Evolutionary conservation across 2,888 invertebrate genomes (phyloP).

Genomic region (Isotomurus palustris): DNA sequence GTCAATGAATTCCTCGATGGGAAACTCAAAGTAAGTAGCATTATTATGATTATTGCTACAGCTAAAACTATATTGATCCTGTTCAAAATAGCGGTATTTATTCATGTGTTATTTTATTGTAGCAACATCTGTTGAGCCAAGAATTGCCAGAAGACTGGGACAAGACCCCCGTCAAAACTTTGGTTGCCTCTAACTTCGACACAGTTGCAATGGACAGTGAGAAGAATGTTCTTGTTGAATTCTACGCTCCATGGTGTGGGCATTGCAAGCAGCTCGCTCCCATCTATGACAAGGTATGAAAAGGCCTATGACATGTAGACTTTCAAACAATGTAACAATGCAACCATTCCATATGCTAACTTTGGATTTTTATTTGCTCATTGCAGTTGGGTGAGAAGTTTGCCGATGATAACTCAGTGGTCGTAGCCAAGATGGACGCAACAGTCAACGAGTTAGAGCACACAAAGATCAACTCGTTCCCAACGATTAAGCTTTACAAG

Average conservation of each 20-base stretch:
- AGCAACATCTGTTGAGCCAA: slow-evolving; percentile 88
- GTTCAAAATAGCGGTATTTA: slow-evolving; percentile 2
- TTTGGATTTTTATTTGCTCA: neutral
- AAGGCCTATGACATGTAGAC: neutral
- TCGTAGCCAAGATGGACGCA: slow-evolving; percentile 98
- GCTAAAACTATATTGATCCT: slow-evolving; percentile 6
- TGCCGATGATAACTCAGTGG: slow-evolving; percentile 70
- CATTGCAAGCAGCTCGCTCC: slow-evolving; percentile 95
- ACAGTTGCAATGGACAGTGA: slow-evolving; percentile 78
- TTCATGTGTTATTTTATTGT: slow-evolving; percentile 10
- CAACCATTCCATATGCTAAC: neutral
- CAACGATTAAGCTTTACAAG: slow-evolving; percentile 88
- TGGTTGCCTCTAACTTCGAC: slow-evolving; percentile 94
- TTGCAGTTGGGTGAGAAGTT: slow-evolving; percentile 85
- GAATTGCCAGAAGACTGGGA: slow-evolving; percentile 97
- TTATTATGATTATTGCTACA: too few relatives aligned
- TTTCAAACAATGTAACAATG: neutral
- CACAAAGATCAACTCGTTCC: slow-evolving; percentile 90
- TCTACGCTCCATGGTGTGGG: slow-evolving; percentile 98
- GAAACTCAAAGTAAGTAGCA: slow-evolving; percentile 65
- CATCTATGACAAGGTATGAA: slow-evolving; percentile 71
- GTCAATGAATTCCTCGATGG: slow-evolving; percentile 85
- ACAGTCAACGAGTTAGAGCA: slow-evolving; percentile 96
- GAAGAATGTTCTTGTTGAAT: slow-evolving; percentile 95
- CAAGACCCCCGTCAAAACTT: slow-evolving; percentile 81